Base-by-base conservation (phyloP, 2,797 vertebrate genomes). In the Tenualosa thibaudeaui region DNA sequence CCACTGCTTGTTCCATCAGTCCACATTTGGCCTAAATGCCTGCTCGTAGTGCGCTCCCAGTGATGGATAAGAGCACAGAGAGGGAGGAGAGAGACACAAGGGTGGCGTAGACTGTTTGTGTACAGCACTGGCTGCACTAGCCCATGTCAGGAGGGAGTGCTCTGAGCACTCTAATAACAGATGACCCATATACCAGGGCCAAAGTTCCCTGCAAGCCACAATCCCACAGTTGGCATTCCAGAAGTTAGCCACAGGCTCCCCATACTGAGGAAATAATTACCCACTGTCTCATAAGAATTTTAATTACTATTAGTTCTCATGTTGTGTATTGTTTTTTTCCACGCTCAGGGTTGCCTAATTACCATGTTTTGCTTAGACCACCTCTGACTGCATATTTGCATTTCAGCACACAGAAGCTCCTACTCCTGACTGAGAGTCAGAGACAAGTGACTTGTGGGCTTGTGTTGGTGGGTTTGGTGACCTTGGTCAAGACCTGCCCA, bases 181-280 rank as follows among this genome's bases (percentile, higher is more conserved):
- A 87, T 85, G 56, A 85, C 85, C 85, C 65, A 68, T 82, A 85
- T 37, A 62, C 65, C 62, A 19, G 81, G 86, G 58, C 58, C 71
- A 43, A 78, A 78, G 71, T 7, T 78, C 40, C 17, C 71, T 40
- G 26, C 37, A 19, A 46, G 71, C 19, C 5, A 6, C 71, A 46
- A 19, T 43, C 15, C 71, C 71, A 78, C 71, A 46, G 15, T 78
- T 17, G 71, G 71, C 40, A 17, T 46, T 78, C 17, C 71, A 78
- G 37, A 46, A 46, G 71, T 43, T 78, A 22, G 17, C 40, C 40
- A 22, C 71, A 46, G 40, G 71, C 40, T 37, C 17, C 40, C 71
- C 71, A 46, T 78, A 22, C 71, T 43, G 71, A 43, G 71, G 40
- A 78, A 43, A 46, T 46, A 78, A 78, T 78, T 78, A 78, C 37